Evolutionary conservation across 2,888 invertebrate genomes (phyloP), one percentile per base, ranked within the genome.

Genomic region (Xestia xanthographa): DNA sequence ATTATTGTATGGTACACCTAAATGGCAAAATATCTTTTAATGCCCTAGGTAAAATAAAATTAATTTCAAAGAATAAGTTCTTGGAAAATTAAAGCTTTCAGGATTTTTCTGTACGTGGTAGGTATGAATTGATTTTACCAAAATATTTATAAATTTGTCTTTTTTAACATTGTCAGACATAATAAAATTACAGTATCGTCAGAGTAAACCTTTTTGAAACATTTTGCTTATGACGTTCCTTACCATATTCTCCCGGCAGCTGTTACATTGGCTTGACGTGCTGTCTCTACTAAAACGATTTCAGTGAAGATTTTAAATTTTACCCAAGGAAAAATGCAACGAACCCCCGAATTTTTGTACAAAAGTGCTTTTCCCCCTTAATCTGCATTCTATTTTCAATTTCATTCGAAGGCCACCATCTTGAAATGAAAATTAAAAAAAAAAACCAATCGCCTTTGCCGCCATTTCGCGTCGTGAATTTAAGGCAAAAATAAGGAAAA

Each of bases 401-500:
- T 41, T 29, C 26, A 68, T 79, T 41, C n/a, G n/a, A n/a, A n/a
- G n/a, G n/a, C n/a, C 38, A 14, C 26, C n/a, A 34, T 34, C 41
- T 83, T 53, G n/a, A 53, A 12, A n/a, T 12, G 11, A 67, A 38
- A 43, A 22, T 58, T 29, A 2, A 17, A 17, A 12, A n/a, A 14
- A 62, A 38, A 67, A 80, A 79, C 14, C 38, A 56, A 70, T 80
- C 72, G 29, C n/a, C 1, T 50, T 53, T n/a, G 29, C n/a, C 4
- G 12, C 8, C 9, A 20, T 62, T 60, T 50, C 22, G 38, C 70
- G 50, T 66, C 14, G 22, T 12, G 20, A 38, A 41, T 72, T 60
- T 69, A 29, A 56, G n/a, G 20, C 20, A 58, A 62, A 63, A 70
- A 80, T 38, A 26, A 81, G 66, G 48, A 73, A 81, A 58, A 60